phyloP scores from a whole-genome alignment of 2,888 invertebrate genomes.

The Dichetophora obliterata region DNA sequence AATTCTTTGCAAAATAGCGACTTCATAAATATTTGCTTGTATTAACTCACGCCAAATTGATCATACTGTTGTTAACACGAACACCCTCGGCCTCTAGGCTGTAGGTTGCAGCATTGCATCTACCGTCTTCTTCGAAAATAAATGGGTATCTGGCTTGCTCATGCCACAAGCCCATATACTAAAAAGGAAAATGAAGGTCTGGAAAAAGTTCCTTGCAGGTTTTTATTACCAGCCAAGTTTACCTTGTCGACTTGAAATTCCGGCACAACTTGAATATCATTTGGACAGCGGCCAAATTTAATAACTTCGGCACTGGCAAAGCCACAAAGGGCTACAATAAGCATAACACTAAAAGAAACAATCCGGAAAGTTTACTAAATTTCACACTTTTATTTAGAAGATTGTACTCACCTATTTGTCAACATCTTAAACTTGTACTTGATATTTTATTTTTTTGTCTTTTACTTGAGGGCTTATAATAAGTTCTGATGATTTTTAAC shows the following conservation, averaged over 20 bases:
- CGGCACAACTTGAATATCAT: slow-evolving; percentile 37
- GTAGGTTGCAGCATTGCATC: slow-evolving; percentile 79
- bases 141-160: slow-evolving; percentile 81
- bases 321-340: slow-evolving; percentile 28
- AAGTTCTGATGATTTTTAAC: no score
- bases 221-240: not conserved
- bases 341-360: not conserved
- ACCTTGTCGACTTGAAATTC: slow-evolving; percentile 40
- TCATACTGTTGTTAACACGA: slow-evolving; percentile 68
- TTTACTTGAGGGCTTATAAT: no score
- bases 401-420: no score
- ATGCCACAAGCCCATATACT: slow-evolving; percentile 82
- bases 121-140: slow-evolving; percentile 77
- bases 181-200: not conserved
- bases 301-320: slow-evolving; percentile 39
- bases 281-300: slow-evolving; percentile 41
- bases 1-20: no score
- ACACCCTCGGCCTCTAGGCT: slow-evolving; percentile 69
- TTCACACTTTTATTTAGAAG: no score
- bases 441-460: no score
- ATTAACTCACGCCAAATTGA: slow-evolving; percentile 41
- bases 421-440: not conserved
- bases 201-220: not conserved
- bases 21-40: no score
- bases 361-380: no score